These are phyloP conservation scores for Esox niger DNA, from an alignment of 2,113 vertebrate genomes.

Conservation along the genomic window DNA sequence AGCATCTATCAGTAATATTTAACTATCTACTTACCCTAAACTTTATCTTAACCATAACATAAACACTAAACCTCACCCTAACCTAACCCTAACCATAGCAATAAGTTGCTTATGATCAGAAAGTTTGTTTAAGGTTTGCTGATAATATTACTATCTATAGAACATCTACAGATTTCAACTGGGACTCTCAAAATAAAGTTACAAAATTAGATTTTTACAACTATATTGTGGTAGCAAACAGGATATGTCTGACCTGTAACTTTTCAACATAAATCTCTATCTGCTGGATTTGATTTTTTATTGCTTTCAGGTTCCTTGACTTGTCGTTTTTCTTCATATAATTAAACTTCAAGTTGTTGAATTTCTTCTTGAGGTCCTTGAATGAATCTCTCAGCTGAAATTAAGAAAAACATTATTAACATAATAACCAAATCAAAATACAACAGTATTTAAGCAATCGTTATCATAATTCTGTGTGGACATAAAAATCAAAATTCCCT, in stretches of 20 bases:
- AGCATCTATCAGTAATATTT: no score
- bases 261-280: slow-evolving; percentile 78
- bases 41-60: no score
- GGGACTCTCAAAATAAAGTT: no score
- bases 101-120: no score
- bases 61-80: no score
- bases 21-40: no score
- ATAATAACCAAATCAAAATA: neutral
- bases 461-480: neutral
- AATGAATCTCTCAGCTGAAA: slow-evolving; percentile 84
- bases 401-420: neutral
- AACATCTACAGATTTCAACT: no score
- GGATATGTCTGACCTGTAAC: slow-evolving; percentile 70
- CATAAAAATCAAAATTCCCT: neutral
- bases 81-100: no score
- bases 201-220: neutral
- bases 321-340: slow-evolving; percentile 85
- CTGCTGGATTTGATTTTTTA: slow-evolving; percentile 84
- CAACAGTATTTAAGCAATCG: neutral
- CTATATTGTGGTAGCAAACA: neutral
- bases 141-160: no score
- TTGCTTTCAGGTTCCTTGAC: slow-evolving; percentile 76
- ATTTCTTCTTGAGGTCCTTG: slow-evolving; percentile 87
- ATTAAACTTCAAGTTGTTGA: slow-evolving; percentile 88
- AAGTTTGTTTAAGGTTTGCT: no score